phyloP scores from a whole-genome alignment of 2,113 vertebrate genomes.

The Nycticebus coucang region DNA sequence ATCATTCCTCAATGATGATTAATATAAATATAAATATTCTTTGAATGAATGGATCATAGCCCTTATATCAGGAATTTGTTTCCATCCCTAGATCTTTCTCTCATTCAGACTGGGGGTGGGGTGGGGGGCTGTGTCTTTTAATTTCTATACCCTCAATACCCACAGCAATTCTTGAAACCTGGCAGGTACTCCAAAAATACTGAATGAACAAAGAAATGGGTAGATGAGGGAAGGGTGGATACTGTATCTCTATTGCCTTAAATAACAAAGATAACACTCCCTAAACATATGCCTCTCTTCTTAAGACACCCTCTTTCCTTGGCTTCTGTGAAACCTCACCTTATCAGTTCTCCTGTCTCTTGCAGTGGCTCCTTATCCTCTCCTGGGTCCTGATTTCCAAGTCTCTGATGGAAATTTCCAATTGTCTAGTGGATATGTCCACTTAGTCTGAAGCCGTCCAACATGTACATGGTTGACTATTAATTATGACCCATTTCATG shows the following conservation, averaged over 20 bases:
- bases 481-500: slow-evolving; percentile 9
- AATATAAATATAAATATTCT: neutral
- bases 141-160: slow-evolving; percentile 16
- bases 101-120: neutral
- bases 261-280: neutral
- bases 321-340: neutral
- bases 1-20: neutral
- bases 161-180: neutral
- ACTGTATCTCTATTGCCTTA: neutral
- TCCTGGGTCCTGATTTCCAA: neutral
- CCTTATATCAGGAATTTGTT: neutral
- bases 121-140: neutral
- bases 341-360: neutral
- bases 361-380: neutral
- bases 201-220: slow-evolving; percentile 5
- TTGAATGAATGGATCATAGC: neutral
- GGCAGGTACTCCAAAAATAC: neutral
- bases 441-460: neutral
- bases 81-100: neutral
- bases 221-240: neutral
- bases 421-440: neutral
- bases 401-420: slow-evolving; percentile 48
- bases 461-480: slow-evolving; percentile 3
- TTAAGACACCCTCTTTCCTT: neutral
- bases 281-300: neutral